Evolutionary conservation across 2,888 invertebrate species (phyloP).

Genomic region (Nephrotoma guestfalica): DNA sequence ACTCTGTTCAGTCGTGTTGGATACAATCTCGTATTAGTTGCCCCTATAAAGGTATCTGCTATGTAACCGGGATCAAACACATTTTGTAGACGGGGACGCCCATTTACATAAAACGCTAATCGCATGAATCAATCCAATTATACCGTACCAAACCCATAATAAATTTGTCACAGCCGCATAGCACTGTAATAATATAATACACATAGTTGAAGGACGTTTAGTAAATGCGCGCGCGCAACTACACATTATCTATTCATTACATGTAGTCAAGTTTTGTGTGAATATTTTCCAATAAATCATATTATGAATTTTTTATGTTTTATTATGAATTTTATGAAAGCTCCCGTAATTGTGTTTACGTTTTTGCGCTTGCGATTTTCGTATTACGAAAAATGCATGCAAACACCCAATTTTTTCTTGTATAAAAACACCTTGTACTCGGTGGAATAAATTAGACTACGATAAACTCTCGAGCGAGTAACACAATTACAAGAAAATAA

Average conservation of each 20-base stretch:
- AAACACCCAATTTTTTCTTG: background rate
- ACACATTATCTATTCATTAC: background rate
- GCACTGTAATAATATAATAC: background rate
- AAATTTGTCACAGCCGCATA: background rate
- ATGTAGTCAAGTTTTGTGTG: background rate
- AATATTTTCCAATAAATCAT: background rate
- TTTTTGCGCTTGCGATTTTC: background rate
- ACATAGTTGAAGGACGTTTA: background rate
- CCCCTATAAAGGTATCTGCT: too few species aligned
- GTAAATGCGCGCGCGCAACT: background rate
- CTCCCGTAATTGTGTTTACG: background rate
- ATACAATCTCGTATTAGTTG: too few species aligned
- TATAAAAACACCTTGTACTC: background rate
- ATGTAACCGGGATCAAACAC: too few species aligned
- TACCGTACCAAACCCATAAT: background rate
- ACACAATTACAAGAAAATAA: background rate
- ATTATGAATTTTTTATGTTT: background rate
- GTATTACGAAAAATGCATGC: background rate
- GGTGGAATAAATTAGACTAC: background rate
- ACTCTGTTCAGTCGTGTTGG: too few species aligned
- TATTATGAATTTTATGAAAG: background rate
- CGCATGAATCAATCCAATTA: background rate
- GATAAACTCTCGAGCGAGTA: background rate
- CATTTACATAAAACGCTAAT: too few species aligned
- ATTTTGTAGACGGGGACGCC: too few species aligned